Conservation (phyloP, 37 sponge, comb jelly and placozoan species). For the Dysidea cf. avara region DNA sequence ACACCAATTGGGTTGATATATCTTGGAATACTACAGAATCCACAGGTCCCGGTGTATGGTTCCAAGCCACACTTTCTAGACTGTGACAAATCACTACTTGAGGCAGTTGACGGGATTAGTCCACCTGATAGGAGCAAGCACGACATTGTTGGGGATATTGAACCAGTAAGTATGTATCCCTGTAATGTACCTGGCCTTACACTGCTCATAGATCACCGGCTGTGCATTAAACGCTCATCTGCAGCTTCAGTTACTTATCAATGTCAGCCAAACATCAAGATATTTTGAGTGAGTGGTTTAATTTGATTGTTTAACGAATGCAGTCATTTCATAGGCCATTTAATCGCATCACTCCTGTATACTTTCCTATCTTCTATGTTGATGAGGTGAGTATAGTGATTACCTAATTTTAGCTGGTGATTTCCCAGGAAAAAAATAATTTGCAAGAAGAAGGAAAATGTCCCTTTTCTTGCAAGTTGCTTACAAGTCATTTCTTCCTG, state of each 20-base stretch:
- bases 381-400: too few relatives aligned
- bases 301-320: too few relatives aligned
- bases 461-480: too few relatives aligned
- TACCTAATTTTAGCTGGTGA: too few relatives aligned
- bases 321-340: too few relatives aligned
- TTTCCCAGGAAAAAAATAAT: too few relatives aligned
- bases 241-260: neutral
- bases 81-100: slow-evolving; percentile 52
- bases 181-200: neutral
- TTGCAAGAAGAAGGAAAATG: too few relatives aligned
- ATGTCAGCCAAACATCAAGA: too few relatives aligned
- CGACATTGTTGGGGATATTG: slow-evolving; percentile 57
- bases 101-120: slow-evolving; percentile 35
- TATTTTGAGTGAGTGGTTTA: too few relatives aligned
- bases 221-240: neutral
- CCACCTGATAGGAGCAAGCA: slow-evolving; percentile 39
- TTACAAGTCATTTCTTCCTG: too few relatives aligned
- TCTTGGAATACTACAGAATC: slow-evolving; percentile 49
- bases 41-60: slow-evolving; percentile 66
- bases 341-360: too few relatives aligned
- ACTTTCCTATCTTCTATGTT: too few relatives aligned
- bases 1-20: slow-evolving; percentile 72
- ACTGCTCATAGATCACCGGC: neutral
- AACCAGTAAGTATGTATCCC: slow-evolving; percentile 54
- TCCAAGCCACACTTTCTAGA: slow-evolving; percentile 87